These are phyloP conservation scores for Takifugu flavidus DNA, from an alignment of 2,113 vertebrate genomes.

Conservation along the genomic window DNA sequence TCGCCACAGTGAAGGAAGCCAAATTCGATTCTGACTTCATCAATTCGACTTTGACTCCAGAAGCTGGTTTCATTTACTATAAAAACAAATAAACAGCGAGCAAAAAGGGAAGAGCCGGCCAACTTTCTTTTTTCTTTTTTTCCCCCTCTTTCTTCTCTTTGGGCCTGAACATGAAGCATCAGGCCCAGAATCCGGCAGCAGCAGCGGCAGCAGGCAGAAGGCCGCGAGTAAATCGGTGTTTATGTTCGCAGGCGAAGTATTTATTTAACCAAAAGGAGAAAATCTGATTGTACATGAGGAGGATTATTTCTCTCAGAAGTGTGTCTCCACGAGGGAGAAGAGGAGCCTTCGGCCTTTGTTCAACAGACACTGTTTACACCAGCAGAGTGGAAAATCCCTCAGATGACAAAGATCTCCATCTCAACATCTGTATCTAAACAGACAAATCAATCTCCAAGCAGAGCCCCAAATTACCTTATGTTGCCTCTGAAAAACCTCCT, in stretches of 20 bases:
- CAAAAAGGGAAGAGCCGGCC: constrained; percentile 43
- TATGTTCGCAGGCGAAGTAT: constrained; percentile 65
- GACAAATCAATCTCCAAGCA: constrained; percentile 47
- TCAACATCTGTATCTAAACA: constrained; percentile 69
- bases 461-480: constrained; percentile 42
- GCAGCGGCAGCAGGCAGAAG: constrained; percentile 35
- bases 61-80: constrained; percentile 63
- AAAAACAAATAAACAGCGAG: constrained; percentile 73
- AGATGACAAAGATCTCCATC: constrained; percentile 64
- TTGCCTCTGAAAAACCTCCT: constrained; percentile 49
- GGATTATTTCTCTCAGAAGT: constrained; percentile 58
- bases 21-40: constrained; percentile 71
- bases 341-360: constrained; percentile 46
- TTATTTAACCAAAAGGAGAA: constrained; percentile 73
- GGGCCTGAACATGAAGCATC: constrained; percentile 43
- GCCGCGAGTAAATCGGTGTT: constrained; percentile 59
- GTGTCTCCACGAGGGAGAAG: constrained; percentile 35
- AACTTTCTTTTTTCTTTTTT: constrained; percentile 39
- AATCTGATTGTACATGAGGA: constrained; percentile 62
- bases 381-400: constrained; percentile 64
- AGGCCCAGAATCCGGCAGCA: constrained; percentile 38
- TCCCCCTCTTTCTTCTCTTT: neutral
- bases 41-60: constrained; percentile 40
- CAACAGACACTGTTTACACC: constrained; percentile 55
- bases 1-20: constrained; percentile 70